phyloP scores from a whole-genome alignment of 2,113 vertebrate species.

The Lepisosteus oculatus region DNA sequence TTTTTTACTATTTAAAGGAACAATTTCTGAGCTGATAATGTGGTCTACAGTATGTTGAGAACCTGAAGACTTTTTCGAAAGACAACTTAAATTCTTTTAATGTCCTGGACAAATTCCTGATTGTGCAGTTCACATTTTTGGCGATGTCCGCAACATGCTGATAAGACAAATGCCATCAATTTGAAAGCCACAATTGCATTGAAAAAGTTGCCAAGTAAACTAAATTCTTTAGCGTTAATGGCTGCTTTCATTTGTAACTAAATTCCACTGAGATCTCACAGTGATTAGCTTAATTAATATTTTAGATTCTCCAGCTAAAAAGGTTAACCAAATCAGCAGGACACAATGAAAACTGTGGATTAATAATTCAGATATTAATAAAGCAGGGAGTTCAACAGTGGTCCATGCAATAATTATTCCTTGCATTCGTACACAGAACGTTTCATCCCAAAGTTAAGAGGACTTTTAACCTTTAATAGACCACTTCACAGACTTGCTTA shows the following conservation, averaged over 20 bases:
- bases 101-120: too few relatives aligned
- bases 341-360: slow-evolving; percentile 2
- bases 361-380: slow-evolving; percentile 15
- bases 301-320: not conserved
- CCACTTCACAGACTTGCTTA: too few relatives aligned
- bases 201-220: slow-evolving; percentile 3
- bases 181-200: not conserved
- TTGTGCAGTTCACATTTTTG: not conserved
- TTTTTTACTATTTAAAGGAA: too few relatives aligned
- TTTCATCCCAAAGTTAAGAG: too few relatives aligned
- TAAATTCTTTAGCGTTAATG: not conserved
- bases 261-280: slow-evolving; percentile 8
- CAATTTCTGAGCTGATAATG: too few relatives aligned
- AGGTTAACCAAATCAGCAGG: not conserved
- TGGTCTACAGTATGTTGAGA: too few relatives aligned
- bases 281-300: slow-evolving; percentile 14
- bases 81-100: not conserved
- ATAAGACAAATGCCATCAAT: not conserved
- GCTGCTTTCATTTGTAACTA: not conserved
- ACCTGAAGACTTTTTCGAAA: not conserved
- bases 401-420: too few relatives aligned
- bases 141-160: slow-evolving; percentile 4
- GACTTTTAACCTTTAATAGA: too few relatives aligned
- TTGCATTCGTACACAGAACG: too few relatives aligned
- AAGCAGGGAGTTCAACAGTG: not conserved